Percentiles rank a stretch among this genome's conserved stretches.
Conservation (phyloP, 2,797 vertebrate species). For the Enteromius radiatus region DNA sequence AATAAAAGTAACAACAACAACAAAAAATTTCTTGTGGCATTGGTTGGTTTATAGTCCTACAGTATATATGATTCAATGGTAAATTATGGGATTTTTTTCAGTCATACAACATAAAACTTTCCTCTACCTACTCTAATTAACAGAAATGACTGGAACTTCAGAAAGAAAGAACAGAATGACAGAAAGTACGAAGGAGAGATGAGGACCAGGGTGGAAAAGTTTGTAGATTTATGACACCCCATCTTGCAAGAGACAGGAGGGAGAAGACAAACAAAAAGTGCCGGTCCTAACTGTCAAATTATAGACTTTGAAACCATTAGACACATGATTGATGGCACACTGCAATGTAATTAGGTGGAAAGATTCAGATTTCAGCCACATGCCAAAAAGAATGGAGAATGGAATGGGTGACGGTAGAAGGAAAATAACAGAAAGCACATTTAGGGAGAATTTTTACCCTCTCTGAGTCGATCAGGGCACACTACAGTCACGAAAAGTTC, state of each 20-base stretch:
- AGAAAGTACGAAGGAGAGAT: neutral
- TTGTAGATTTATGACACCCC: constrained; percentile 16
- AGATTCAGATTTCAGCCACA: constrained; percentile 30
- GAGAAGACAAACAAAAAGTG: constrained; percentile 21
- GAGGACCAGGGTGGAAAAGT: neutral
- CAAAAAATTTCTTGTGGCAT: neutral
- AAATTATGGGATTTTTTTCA: neutral
- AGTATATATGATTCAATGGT: neutral
- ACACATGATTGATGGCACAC: constrained; percentile 2
- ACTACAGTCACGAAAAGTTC: constrained; percentile 43
- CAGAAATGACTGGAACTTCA: neutral
- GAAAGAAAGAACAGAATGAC: neutral
- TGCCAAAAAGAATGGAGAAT: neutral
- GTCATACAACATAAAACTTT: neutral
- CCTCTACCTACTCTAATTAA: neutral
- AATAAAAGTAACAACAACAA: neutral
- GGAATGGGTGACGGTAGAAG: neutral
- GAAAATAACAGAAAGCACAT: constrained; percentile 7
- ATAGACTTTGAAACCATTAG: constrained; percentile 18
- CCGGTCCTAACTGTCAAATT: constrained; percentile 8
- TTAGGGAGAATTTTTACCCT: neutral
- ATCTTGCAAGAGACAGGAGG: constrained; percentile 15
- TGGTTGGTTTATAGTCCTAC: neutral
- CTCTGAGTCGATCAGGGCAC: constrained; percentile 19
- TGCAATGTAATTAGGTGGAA: constrained; percentile 30